Conservation (phyloP, 2,797 vertebrate genomes). For the Masticophis lateralis region DNA sequence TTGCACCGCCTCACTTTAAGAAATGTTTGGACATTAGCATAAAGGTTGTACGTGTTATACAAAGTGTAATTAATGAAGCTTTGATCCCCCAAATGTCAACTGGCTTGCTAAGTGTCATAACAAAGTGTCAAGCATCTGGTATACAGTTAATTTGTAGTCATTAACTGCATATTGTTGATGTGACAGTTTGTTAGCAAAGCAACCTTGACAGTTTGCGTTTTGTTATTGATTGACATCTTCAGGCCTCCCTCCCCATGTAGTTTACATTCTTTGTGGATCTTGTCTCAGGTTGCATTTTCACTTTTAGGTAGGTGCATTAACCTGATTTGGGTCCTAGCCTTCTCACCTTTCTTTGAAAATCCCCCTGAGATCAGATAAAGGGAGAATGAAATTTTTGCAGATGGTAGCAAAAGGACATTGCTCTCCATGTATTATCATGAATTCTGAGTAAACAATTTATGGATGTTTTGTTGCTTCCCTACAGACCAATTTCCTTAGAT, state of each 20-base stretch:
- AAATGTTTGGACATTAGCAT: conserved; percentile 80
- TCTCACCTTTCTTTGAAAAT: background rate
- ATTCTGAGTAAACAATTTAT: background rate
- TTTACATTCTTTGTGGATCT: conserved; percentile 73
- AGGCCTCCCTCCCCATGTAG: conserved; percentile 74
- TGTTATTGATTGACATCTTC: conserved; percentile 86
- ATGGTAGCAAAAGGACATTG: conserved; percentile 14
- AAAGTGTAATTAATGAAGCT: conserved; percentile 81
- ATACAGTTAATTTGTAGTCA: conserved; percentile 91
- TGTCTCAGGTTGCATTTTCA: conserved; percentile 70
- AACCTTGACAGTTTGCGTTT: conserved; percentile 82
- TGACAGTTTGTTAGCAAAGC: conserved; percentile 90
- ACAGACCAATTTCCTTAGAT: background rate
- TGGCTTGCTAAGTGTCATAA: conserved; percentile 83
- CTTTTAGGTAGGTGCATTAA: conserved; percentile 61
- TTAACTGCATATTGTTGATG: conserved; percentile 92
- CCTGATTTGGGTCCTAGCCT: conserved; percentile 37
- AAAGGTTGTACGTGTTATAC: conserved; percentile 79
- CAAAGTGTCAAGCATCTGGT: conserved; percentile 88
- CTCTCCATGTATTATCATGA: background rate
- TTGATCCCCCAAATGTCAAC: conserved; percentile 81
- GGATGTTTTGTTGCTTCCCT: background rate
- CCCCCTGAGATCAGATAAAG: conserved; percentile 56
- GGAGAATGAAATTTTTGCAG: conserved; percentile 46
- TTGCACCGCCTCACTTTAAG: conserved; percentile 66